Evolutionary conservation across 2,888 invertebrate genomes (phyloP).

Genomic region (Miltochrista miniata): DNA sequence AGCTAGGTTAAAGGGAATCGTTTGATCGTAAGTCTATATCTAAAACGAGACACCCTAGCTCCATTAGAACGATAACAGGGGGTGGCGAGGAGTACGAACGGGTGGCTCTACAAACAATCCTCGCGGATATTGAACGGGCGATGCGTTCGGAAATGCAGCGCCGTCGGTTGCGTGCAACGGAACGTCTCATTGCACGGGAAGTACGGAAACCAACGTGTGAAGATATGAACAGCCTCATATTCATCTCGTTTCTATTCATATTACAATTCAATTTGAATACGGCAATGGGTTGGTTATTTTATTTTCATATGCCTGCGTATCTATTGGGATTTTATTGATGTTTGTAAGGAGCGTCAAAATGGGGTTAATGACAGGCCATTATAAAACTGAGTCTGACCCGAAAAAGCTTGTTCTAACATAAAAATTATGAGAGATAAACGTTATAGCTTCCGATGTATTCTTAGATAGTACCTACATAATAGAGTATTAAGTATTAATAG

Average conservation of each 20-base stretch:
- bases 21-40: too few relatives aligned
- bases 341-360: too few relatives aligned
- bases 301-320: too few relatives aligned
- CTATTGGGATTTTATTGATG: constrained; percentile 21
- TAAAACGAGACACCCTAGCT: constrained; percentile 62
- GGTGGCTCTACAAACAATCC: constrained; percentile 76
- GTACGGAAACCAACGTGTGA: constrained; percentile 54
- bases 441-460: too few relatives aligned
- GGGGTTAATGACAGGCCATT: neutral
- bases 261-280: constrained; percentile 42
- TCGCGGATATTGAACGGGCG: constrained; percentile 81
- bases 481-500: too few relatives aligned
- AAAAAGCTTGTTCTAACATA: too few relatives aligned
- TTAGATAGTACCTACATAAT: too few relatives aligned
- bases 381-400: too few relatives aligned
- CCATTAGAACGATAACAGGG: constrained; percentile 55
- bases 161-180: constrained; percentile 67
- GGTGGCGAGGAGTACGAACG: constrained; percentile 37
- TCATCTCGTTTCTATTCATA: constrained; percentile 63
- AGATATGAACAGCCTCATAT: constrained; percentile 70
- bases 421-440: too few relatives aligned
- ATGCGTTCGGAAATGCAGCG: constrained; percentile 80
- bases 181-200: constrained; percentile 65
- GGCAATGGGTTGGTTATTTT: constrained; percentile 25
- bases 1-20: too few relatives aligned